A percentile compares a stretch with the other conserved stretches of the same genome.
Conservation (phyloP, 2,113 vertebrate species). For the Dromaius novaehollandiae region DNA sequence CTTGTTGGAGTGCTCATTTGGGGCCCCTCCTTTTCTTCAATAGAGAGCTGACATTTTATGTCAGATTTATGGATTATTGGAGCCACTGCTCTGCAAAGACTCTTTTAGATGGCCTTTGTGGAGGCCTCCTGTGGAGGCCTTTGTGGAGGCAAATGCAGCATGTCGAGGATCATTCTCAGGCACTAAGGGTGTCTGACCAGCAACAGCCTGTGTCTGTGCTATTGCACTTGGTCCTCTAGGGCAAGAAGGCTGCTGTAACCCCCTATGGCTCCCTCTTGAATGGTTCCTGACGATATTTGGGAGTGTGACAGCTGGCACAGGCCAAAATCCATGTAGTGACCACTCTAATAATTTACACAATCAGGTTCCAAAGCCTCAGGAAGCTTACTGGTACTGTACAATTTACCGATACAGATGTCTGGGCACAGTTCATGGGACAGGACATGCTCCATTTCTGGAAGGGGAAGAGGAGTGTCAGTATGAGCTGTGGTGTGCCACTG, state of each 20-base stretch:
- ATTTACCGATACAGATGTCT: not conserved
- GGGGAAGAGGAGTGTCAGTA: fast-evolving
- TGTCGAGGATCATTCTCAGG: not conserved
- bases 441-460: not conserved
- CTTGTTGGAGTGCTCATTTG: not conserved
- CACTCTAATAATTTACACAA: not conserved
- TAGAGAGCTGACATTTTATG: not conserved
- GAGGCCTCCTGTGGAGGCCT: not conserved
- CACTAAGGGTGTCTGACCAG: not conserved
- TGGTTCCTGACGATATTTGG: not conserved
- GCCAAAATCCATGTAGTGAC: not conserved
- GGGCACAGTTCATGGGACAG: not conserved
- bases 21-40: not conserved
- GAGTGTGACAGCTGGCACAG: not conserved
- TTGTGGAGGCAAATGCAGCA: fast-evolving
- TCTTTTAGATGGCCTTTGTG: not conserved
- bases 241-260: not conserved
- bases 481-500: not conserved
- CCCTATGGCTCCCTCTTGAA: not conserved
- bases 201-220: not conserved
- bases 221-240: not conserved
- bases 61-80: not conserved
- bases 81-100: not conserved
- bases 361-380: not conserved
- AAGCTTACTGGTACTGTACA: not conserved